A percentile compares a stretch with the other conserved stretches of the same genome.
These are phyloP conservation scores for Hepsetus odoe DNA, from an alignment of 2,113 vertebrate species.

Conservation along the genomic window DNA sequence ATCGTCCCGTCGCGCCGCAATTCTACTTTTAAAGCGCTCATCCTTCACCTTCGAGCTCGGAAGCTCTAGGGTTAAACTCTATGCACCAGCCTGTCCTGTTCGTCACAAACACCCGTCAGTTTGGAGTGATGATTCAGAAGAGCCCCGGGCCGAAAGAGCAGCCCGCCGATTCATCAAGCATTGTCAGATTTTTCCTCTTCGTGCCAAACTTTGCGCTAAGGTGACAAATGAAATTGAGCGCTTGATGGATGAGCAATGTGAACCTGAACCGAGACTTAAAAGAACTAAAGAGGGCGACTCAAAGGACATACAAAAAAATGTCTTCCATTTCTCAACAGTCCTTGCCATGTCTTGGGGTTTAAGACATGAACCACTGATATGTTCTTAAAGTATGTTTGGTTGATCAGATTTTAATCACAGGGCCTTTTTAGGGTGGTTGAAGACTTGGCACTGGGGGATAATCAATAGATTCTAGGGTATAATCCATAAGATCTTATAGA, in stretches of 20 bases:
- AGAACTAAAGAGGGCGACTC: conserved; percentile 27
- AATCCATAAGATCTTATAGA: too few species aligned
- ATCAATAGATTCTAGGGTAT: too few species aligned
- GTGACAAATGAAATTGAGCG: conserved; percentile 46
- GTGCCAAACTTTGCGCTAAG: conserved; percentile 37
- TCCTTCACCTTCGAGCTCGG: background rate
- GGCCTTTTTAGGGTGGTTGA: too few species aligned
- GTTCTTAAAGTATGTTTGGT: too few species aligned
- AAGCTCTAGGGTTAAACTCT: conserved; percentile 32
- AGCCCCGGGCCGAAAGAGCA: conserved; percentile 12
- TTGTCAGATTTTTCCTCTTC: conserved; percentile 40
- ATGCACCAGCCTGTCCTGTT: conserved; percentile 12
- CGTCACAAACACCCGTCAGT: background rate
- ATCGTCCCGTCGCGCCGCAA: background rate
- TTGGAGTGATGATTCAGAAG: conserved; percentile 39
- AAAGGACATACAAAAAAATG: conserved; percentile 12
- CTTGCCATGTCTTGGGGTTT: conserved; percentile 1
- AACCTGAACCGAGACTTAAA: conserved; percentile 7
- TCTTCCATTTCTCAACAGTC: conserved; percentile 14
- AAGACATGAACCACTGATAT: background rate
- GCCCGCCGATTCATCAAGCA: conserved; percentile 40
- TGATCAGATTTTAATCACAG: too few species aligned
- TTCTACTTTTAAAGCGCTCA: background rate
- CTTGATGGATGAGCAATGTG: conserved; percentile 41
- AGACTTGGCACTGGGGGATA: too few species aligned